Base-by-base conservation (phyloP, 2,113 vertebrate genomes). In the Ochotona curzoniae region DNA sequence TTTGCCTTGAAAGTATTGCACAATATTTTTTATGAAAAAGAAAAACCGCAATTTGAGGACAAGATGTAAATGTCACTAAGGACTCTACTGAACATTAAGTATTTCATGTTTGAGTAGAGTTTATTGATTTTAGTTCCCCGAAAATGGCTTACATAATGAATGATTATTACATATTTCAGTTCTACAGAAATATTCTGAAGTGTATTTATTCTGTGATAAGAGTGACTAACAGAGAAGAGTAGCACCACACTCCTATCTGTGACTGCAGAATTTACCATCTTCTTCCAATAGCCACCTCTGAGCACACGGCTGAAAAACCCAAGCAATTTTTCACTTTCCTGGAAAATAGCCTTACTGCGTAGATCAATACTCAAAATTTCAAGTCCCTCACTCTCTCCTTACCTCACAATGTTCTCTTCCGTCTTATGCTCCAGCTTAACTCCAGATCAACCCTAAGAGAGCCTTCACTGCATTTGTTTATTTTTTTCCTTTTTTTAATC, bases 1-100 rank as follows among this genome's bases (percentile, higher is more conserved):
- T 94, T 87, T 91, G 80, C 67, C 76, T 93, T 91, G 75, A 93
- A 84, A 87, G 28, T 83, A 93, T 89, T 44, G 90, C 47, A 74
- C 35, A 82, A 23, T 60, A 66, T 18, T 32, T 44, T 57, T 18
- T 57, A 85, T 25, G 13, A 35, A 30, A 83, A 88, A 85, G n/a
- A 20, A 38, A 93, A 87, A 51, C 5, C 6, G 7, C n/a, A 75
- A 49, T 26, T 30, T 91, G 14, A 47, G n/a, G 49, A 61, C 63
- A 60, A 89, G 81, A 89, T 35, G 5, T 49, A 71, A 94, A 64
- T 54, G 10, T 83, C 66, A 86, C 23, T 89, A 35, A 63, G 82
- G 30, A 51, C 26, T 94, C 91, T 67, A 78, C 87, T 79, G 57
- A 93, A 78, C 57, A 35, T 63, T 54, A 75, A 54, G 6, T 13